Percentiles rank a stretch among this genome's conserved stretches.
phyloP scores from a whole-genome alignment of 1,140 invertebrate species.

The Drosophila rufa region DNA sequence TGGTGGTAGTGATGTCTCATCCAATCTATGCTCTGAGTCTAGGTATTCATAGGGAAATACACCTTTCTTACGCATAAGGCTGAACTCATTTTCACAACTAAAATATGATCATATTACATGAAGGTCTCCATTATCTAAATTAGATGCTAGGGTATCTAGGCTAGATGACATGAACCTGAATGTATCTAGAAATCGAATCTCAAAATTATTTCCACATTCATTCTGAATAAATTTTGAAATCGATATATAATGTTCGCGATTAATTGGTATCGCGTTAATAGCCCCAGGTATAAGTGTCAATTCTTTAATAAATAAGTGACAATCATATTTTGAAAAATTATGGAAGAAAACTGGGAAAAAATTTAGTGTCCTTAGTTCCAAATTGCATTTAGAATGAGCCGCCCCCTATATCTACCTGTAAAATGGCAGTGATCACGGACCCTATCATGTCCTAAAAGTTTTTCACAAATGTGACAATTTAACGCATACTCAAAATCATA shows the following conservation, averaged over 20 bases:
- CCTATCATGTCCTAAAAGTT: no score
- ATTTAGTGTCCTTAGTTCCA: slow-evolving; percentile 68
- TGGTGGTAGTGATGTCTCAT: no score
- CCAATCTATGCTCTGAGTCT: no score
- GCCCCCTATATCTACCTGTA: no score
- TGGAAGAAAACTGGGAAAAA: slow-evolving; percentile 84
- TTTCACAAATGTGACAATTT: slow-evolving; percentile 19
- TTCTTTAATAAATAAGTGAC: slow-evolving; percentile 80
- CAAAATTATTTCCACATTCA: slow-evolving; percentile 12
- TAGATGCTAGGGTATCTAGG: slow-evolving; percentile 40
- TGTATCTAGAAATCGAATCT: slow-evolving; percentile 76
- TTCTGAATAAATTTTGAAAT: slow-evolving; percentile 41
- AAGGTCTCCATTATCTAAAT: no score
- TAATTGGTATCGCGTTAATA: slow-evolving; percentile 79
- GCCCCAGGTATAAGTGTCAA: slow-evolving; percentile 58
- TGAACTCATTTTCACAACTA: no score
- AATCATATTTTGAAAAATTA: slow-evolving; percentile 61
- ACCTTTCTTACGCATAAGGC: no score
- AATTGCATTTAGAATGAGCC: slow-evolving; percentile 81
- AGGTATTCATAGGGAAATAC: no score
- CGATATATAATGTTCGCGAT: slow-evolving; percentile 76
- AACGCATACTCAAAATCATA: not conserved
- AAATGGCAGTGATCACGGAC: no score
- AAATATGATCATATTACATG: no score
- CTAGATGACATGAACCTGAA: slow-evolving; percentile 64